Evolutionary conservation across 2,888 invertebrate species (phyloP), one percentile per base, ranked within the genome.

Genomic region (Watsonalla cultraria): DNA sequence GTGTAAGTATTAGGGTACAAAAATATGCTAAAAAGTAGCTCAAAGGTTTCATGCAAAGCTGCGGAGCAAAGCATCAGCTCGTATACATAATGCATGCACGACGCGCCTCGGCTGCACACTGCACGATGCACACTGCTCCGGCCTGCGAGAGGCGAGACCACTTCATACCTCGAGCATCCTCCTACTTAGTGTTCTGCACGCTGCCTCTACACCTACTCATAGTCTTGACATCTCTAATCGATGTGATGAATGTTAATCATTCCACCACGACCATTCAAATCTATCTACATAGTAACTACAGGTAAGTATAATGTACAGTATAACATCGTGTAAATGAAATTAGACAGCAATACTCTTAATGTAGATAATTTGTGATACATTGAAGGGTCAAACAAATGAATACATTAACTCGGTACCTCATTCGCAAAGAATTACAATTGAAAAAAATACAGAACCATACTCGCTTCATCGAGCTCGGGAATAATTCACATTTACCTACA

Each of bases 71-170:
- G 71, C 68, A 72, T 71, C 68, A 70, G 68, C 65, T 67, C 63
- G 57, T 65, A 68, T 72, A 71, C 73, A 71, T 76, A 76, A 82
- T 83, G 82, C 79, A 84, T 80, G 75, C 76, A 77, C 76, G 78
- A 75, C 66, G 66, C 72, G 70, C 70, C 71, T 73, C 55, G 54
- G 54, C 59, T 61, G 61, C 61, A 42, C 42, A 56, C 60, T 65
- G 62, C 73, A 72, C 24, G 54, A 58, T 61, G 61, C 61, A 42
- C 42, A 56, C 60, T 65, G 62, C 73, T 72, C 68, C 70, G 76
- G 65, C 68, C 72, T 67, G 66, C 69, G 61, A 64, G 62, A 65
- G 57, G 55, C 64, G 60, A 82, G 80, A 69, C 72, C 78, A 68
- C 80, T 81, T 70, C 74, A 74, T 71, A 63, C 66, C 66, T 72